Conservation (phyloP, 1,140 invertebrate genomes). For the Sycobia sp. region DNA sequence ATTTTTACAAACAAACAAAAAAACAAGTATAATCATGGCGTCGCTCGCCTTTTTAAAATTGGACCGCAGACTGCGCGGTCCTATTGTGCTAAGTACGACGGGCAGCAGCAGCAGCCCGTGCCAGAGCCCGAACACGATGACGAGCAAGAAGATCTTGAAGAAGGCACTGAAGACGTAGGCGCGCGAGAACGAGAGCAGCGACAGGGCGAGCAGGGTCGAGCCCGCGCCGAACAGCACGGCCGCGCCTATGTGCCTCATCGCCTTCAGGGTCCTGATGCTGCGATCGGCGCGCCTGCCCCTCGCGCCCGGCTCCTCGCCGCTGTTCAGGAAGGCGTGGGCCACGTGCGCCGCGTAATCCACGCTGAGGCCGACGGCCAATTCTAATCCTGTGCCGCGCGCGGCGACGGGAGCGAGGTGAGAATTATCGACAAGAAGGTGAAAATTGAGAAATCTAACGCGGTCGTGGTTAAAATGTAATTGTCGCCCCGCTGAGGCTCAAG, state of each 20-base stretch:
- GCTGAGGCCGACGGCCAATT: constrained; percentile 85
- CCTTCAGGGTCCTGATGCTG: constrained; percentile 68
- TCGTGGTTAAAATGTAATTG: too few species aligned
- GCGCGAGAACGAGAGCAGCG: constrained; percentile 72
- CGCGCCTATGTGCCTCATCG: constrained; percentile 77
- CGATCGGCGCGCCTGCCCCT: constrained; percentile 55
- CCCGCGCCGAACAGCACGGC: constrained; percentile 82
- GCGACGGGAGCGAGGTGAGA: too few species aligned
- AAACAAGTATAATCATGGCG: background rate
- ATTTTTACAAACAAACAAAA: too few species aligned
- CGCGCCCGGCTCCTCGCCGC: constrained; percentile 45
- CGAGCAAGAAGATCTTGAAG: constrained; percentile 81
- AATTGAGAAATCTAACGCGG: too few species aligned
- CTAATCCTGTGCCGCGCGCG: constrained; percentile 66
- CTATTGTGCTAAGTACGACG: constrained; percentile 75
- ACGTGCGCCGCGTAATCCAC: constrained; percentile 90
- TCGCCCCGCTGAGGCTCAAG: too few species aligned
- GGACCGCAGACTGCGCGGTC: constrained; percentile 60
- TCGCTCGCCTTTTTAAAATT: constrained; percentile 30
- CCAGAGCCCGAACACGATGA: constrained; percentile 77
- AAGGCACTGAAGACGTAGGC: constrained; percentile 83
- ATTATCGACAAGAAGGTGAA: too few species aligned
- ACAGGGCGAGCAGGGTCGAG: constrained; percentile 78
- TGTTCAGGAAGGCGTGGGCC: constrained; percentile 78
- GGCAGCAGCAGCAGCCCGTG: constrained; percentile 79